Conservation (phyloP, 2,888 invertebrate genomes). For the Tetragonisca angustula region DNA sequence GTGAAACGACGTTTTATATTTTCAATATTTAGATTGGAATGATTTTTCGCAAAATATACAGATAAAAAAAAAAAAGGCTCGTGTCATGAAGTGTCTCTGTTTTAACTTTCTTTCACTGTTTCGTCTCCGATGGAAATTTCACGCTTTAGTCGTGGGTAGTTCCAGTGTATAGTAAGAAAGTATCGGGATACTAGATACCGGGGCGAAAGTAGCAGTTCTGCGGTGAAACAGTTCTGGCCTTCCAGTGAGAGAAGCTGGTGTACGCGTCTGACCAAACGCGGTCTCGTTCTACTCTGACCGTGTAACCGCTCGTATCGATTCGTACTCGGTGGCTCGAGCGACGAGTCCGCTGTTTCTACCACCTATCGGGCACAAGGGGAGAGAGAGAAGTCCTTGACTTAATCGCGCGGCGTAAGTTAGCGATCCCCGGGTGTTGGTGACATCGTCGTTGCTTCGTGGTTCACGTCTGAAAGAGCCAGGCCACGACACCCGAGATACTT, state of each 20-base stretch:
- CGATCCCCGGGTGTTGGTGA: conserved; percentile 60
- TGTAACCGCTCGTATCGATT: conserved; percentile 36
- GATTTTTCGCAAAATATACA: no score
- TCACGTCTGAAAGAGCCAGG: conserved; percentile 37
- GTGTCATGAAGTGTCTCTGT: no score
- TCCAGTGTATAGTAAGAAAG: no score
- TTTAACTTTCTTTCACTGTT: no score
- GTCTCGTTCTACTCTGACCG: conserved; percentile 9
- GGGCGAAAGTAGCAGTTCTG: no score
- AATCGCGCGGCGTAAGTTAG: conserved; percentile 64
- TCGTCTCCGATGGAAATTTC: no score
- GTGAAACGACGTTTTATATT: no score
- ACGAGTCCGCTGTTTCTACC: not conserved
- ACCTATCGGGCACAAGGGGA: not conserved
- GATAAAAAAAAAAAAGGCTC: no score
- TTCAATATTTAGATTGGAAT: no score
- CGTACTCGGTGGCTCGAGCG: not conserved
- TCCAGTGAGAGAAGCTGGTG: not conserved
- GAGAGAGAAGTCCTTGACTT: conserved; percentile 59
- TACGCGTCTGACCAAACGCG: not conserved
- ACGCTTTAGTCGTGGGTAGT: no score
- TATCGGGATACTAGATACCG: no score
- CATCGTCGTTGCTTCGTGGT: conserved; percentile 51
- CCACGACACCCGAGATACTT: conserved; percentile 54
- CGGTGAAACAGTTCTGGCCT: no score